These are phyloP conservation scores for Microcebus griseorufus DNA, from an alignment of 2,113 vertebrate genomes.

Conservation along the genomic window DNA sequence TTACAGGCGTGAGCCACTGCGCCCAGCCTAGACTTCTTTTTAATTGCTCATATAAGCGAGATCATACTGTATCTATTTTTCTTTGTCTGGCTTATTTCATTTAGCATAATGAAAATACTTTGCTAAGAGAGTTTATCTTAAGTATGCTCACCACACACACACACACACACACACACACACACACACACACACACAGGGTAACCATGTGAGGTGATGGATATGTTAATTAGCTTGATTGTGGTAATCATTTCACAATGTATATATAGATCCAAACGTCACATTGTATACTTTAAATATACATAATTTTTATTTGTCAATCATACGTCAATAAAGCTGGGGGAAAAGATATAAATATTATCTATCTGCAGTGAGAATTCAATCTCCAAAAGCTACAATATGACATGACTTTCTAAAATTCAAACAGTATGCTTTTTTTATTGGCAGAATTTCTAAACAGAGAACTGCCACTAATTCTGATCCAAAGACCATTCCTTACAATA, in stretches of 20 bases:
- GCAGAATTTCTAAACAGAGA: conserved; percentile 18
- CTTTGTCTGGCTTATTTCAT: no score
- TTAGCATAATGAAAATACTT: no score
- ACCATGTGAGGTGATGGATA: not conserved
- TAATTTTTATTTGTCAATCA: not conserved
- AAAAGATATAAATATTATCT: not conserved
- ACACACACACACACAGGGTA: not conserved
- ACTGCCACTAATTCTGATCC: not conserved
- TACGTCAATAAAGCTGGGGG: not conserved
- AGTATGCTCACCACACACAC: not conserved
- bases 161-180: not conserved
- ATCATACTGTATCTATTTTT: no score
- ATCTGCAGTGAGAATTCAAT: not conserved
- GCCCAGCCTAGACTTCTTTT: no score
- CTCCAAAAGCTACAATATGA: not conserved
- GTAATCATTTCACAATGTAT: not conserved
- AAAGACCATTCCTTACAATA: not conserved
- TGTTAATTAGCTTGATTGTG: not conserved
- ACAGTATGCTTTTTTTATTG: not conserved
- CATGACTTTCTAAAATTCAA: not conserved
- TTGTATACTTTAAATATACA: not conserved
- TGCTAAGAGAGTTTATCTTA: not conserved
- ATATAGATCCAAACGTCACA: not conserved
- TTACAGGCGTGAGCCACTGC: no score
- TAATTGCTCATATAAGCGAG: no score